Evolutionary conservation across 1,140 invertebrate species (phyloP).

Genomic region (Dreissena polymorpha): DNA sequence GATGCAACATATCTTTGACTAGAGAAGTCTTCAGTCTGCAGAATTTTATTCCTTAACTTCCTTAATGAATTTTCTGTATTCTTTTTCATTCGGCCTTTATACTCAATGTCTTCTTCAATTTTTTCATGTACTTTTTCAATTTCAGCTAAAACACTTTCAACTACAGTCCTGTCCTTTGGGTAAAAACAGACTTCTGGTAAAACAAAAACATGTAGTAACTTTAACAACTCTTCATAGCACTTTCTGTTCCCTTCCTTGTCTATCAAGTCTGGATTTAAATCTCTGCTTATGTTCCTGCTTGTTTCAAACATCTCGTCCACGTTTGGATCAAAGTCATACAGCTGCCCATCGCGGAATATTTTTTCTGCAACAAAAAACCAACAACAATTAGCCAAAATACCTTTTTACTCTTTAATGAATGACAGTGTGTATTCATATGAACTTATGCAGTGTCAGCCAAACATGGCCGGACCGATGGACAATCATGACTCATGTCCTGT

Average conservation of each 20-base stretch:
- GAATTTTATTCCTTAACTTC: conserved; percentile 35
- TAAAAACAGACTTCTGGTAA: conserved; percentile 41
- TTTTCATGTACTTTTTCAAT: conserved; percentile 45
- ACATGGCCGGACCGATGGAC: too few relatives aligned
- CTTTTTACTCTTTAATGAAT: background rate
- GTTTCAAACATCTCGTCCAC: conserved; percentile 54
- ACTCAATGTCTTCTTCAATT: conserved; percentile 40
- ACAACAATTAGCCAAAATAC: background rate
- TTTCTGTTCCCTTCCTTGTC: conserved; percentile 34
- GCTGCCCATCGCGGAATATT: conserved; percentile 35
- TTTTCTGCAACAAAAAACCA: conserved; percentile 44
- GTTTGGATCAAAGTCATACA: conserved; percentile 50
- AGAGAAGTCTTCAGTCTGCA: conserved; percentile 37
- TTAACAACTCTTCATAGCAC: conserved; percentile 22
- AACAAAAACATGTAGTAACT: conserved; percentile 47
- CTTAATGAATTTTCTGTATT: conserved; percentile 50
- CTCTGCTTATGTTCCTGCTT: background rate
- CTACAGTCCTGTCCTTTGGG: background rate
- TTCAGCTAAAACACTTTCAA: background rate
- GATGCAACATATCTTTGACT: conserved; percentile 29
- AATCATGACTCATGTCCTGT: too few relatives aligned
- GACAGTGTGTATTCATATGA: background rate
- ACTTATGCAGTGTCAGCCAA: conserved; percentile 1
- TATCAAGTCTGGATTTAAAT: conserved; percentile 10
- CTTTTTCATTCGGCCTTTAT: conserved; percentile 40